Evolutionary conservation across 2,797 vertebrate species (phyloP).

Genomic region (Sebastes baramenuke): DNA sequence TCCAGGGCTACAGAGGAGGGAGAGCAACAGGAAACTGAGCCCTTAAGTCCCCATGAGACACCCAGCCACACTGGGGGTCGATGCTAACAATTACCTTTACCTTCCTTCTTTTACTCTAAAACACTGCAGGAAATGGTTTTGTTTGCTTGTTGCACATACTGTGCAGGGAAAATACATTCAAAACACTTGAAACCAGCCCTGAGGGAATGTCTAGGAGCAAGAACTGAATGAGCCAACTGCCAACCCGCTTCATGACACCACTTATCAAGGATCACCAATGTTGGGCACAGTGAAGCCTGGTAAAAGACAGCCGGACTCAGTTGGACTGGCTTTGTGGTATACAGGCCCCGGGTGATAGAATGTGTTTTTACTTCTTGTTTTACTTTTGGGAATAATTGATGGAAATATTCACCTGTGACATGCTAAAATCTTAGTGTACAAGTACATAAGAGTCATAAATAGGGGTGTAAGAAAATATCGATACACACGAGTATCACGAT

Average conservation of each 20-base stretch:
- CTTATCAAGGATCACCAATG: background rate
- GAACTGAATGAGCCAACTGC: background rate
- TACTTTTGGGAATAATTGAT: background rate
- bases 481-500: too few species aligned
- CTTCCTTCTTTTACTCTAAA: constrained; percentile 3
- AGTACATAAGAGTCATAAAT: too few species aligned
- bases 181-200: background rate
- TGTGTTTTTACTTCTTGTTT: background rate
- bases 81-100: background rate
- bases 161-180: background rate
- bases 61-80: constrained; percentile 22
- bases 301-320: background rate
- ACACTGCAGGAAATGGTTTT: background rate
- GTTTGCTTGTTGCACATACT: background rate
- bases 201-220: background rate
- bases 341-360: too few species aligned
- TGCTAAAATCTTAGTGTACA: background rate
- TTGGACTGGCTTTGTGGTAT: background rate
- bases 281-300: background rate
- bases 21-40: constrained; percentile 60
- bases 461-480: too few species aligned
- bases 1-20: constrained; percentile 43
- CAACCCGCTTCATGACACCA: background rate
- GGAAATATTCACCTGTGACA: background rate
- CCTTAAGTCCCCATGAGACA: constrained; percentile 42